These are phyloP conservation scores for Scortum barcoo DNA, from an alignment of 2,113 vertebrate species.

Conservation along the genomic window DNA sequence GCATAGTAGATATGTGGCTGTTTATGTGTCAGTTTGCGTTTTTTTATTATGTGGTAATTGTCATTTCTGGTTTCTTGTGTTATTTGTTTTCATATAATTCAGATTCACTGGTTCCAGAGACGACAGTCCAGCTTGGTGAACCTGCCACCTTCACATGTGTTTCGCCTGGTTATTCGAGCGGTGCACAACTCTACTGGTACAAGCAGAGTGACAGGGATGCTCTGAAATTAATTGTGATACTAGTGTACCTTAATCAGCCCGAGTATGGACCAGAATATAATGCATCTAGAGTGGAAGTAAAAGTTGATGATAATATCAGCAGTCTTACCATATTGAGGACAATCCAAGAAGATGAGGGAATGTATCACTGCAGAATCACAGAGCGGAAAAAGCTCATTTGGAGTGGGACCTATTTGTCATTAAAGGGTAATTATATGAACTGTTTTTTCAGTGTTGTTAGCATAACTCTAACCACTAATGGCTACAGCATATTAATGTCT, in stretches of 20 bases:
- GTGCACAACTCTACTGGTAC: slow-evolving; percentile 44
- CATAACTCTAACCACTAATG: neutral
- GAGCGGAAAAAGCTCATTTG: slow-evolving; percentile 5
- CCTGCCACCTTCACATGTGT: slow-evolving; percentile 2
- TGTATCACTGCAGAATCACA: slow-evolving; percentile 36
- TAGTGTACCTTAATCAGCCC: too few relatives aligned
- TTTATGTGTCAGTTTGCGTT: too few relatives aligned
- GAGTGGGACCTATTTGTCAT: slow-evolving; percentile 28
- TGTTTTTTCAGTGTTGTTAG: neutral
- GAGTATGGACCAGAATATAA: too few relatives aligned
- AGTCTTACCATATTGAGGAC: too few relatives aligned
- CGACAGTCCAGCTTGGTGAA: slow-evolving; percentile 3
- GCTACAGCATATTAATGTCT: neutral
- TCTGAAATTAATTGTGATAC: too few relatives aligned
- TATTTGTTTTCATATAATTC: neutral
- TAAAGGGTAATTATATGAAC: slow-evolving; percentile 44
- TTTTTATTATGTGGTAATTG: fast-evolving
- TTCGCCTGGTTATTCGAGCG: fast-evolving
- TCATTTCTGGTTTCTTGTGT: neutral
- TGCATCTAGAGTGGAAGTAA: too few relatives aligned
- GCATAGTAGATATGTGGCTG: too few relatives aligned
- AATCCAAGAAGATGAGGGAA: slow-evolving; percentile 42
- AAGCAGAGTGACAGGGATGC: too few relatives aligned
- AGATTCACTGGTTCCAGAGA: slow-evolving; percentile 35
- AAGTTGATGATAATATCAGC: too few relatives aligned